Base-by-base conservation (phyloP, 2,797 vertebrate species). In the Thalassophryne amazonica region DNA sequence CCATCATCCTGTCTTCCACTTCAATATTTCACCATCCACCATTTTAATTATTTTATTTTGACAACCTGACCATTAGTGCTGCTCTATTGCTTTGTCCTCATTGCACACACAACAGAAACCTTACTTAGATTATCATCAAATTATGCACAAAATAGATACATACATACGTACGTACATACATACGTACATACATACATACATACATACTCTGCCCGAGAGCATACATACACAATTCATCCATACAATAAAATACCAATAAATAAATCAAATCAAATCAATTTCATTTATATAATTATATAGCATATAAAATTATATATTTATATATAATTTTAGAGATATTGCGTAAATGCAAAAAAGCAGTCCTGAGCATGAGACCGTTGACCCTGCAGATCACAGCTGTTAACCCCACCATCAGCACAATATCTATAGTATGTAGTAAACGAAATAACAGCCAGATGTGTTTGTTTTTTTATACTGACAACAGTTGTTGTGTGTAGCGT, bases 381-480 rank as follows among this genome's bases (percentile, higher is more conserved):
- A 56, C 70, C 84, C 81, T 76, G 81, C 77, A 68, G 81, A 69
- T 62, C 40, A 70, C 86, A 88, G 78, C 86, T 88, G 86, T 47
- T 70, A 59, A 62, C 58, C 32, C 57, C 39, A 40, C 32, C 42
- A 32, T 43, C 57, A 51, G 49, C 36, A 29, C 22, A 34, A 69
- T 50, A 49, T 64, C 56, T 63, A 60, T 70, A 70, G 42, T 54
- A 50, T 69, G 49, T 71, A 55, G 22, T 23, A n/a, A 28, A 10
- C 12, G 28, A 59, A 71, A 59, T 30, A 69, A 69, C 69, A 28
- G 17, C 28, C 63, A 66, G 65, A 69, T 66, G 69, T 54, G 50
- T 68, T 33, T 31, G 23, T 11, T 24, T 43, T 37, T 22, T 39
- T 38, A 23, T 8, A n/a, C 7, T 61, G 56, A 22, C 12, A 43